These are phyloP conservation scores for Eudemis profundana DNA, from an alignment of 2,888 invertebrate species.

Conservation along the genomic window DNA sequence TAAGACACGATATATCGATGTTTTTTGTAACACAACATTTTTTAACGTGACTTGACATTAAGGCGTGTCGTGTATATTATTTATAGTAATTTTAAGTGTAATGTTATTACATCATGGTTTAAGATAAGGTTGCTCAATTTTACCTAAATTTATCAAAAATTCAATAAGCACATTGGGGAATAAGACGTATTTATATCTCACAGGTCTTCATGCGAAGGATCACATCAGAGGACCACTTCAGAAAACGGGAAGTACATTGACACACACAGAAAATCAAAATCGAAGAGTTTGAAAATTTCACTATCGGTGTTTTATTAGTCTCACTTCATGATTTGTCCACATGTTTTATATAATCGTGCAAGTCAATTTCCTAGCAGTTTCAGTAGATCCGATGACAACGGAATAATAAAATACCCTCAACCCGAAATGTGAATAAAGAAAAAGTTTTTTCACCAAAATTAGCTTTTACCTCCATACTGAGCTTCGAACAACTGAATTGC, in stretches of 20 bases:
- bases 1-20: too few species aligned
- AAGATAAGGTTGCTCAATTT: too few species aligned
- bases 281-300: background rate
- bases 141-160: too few species aligned
- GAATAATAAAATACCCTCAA: background rate
- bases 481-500: constrained; percentile 46
- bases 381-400: background rate
- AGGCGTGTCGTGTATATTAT: too few species aligned
- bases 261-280: background rate
- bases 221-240: background rate
- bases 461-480: constrained; percentile 52
- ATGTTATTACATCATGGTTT: too few species aligned
- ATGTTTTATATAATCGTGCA: too few species aligned
- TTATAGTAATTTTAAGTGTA: too few species aligned
- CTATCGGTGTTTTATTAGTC: background rate
- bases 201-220: background rate
- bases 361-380: background rate
- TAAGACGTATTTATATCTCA: background rate
- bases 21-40: too few species aligned
- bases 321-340: too few species aligned
- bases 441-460: background rate
- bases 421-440: background rate
- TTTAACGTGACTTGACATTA: too few species aligned
- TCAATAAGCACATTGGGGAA: too few species aligned
- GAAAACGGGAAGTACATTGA: background rate